Base-by-base conservation (phyloP, 2,888 invertebrate genomes). In the Andrena praecox region DNA sequence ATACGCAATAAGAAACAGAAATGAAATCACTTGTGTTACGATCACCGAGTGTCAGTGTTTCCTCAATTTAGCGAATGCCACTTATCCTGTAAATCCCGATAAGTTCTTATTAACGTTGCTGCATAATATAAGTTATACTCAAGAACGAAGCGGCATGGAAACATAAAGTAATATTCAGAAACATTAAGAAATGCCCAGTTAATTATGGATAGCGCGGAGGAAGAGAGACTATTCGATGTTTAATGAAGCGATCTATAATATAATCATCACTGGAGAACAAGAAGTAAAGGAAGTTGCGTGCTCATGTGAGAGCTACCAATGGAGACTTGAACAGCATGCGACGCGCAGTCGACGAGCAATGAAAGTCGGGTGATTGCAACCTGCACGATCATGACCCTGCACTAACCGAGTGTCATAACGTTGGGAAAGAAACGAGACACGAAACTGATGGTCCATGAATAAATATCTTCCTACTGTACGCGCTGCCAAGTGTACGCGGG, bases 311-410 rank as follows among this genome's bases (percentile, higher is more conserved):
- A 56, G 52, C 24, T 56, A 52, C 24, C 62, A 54, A 75, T 63
- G 59, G 10, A 52, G 72, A 63, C 52, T 73, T 59, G 60, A 79
- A 54, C 68, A 66, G 16, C 74, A 7, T 35, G 56, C 31, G 24
- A 75, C 63, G 50, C 54, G 52, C n/a, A 48, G 8, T 63, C n/a
- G 56, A 27, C 50, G 78, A 31, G 73, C 31, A 68, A 67, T 24
- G 56, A 64, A 66, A 73, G 52, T 64, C 59, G 24, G 62, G 24
- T 60, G 73, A 80, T 64, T 72, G 76, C 72, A 80, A 76, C 62
- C 67, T 75, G 80, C 66, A 24, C 35, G 80, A 63, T 80, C 82
- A 56, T 76, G 82, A 82, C 76, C 82, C 80, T 72, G 82, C 82
- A 80, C 59, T 80, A 80, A 76, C 67, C 71, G 63, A 35, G 63